phyloP scores from a whole-genome alignment of 2,113 vertebrate genomes.

The Caretta caretta region DNA sequence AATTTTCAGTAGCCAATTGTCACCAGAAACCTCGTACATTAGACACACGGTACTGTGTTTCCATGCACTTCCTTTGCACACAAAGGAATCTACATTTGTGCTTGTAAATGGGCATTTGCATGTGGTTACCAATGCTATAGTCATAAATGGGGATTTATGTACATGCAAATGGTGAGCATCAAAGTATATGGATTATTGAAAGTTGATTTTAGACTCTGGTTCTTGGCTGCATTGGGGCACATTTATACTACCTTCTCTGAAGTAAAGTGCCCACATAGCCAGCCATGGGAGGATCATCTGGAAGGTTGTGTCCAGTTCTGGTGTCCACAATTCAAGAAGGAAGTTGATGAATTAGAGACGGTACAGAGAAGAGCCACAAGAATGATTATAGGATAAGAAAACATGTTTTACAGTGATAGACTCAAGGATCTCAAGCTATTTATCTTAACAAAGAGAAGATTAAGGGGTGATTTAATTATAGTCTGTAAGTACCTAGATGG shows the following conservation, averaged over 20 bases:
- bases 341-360: background rate
- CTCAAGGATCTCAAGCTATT: background rate
- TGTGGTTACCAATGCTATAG: background rate
- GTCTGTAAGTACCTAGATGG: background rate
- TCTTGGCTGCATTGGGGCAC: background rate
- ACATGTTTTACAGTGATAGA: background rate
- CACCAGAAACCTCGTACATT: background rate
- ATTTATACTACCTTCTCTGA: background rate
- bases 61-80: background rate
- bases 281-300: background rate
- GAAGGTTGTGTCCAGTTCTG: background rate
- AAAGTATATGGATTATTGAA: background rate
- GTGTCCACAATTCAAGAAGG: background rate
- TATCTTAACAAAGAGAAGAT: background rate
- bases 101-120: background rate
- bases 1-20: background rate
- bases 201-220: background rate
- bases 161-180: background rate
- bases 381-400: background rate
- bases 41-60: background rate
- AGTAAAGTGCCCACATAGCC: rapidly evolving
- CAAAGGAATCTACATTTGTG: background rate
- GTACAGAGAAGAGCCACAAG: background rate
- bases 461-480: background rate
- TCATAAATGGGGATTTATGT: background rate